Evolutionary conservation across 2,888 invertebrate genomes (phyloP), one percentile per base, ranked within the genome.

Genomic region (Poecilus cupreus): DNA sequence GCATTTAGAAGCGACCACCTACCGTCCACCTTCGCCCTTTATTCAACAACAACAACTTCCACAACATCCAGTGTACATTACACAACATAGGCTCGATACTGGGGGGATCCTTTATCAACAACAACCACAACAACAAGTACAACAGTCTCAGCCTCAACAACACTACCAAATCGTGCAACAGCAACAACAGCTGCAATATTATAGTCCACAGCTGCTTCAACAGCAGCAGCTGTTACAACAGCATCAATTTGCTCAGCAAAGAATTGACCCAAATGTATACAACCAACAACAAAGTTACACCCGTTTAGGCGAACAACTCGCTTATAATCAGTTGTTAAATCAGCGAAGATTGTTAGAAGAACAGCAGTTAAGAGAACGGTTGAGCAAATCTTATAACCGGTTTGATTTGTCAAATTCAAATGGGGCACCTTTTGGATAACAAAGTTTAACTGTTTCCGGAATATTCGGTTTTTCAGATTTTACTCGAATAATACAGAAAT

Each of bases 1-100:
- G 10, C 85, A 87, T 84, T 86, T 89, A 84, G 88, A 88, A 85
- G 87, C 90, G 37, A 90, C 90, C 76, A 90, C 90, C 49, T 90
- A 87, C 85, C 87, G 89, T 70, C 90, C 90, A 77, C 77, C 85
- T 84, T 26, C 83, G 83, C 70, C 85, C 84, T 74, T 85, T 85
- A 83, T 83, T 83, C 80, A 80, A 11, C 64, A 68, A 32, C 64
- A 32, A 32, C 39, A 68, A 80, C 82, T 26, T 37, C 86, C 85
- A 49, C 87, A 87, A 77, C 86, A 86, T 80, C 51, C 84, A 83
- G 16, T 82, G 39, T 84, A 83, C 46, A 82, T 82, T 8, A 74
- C 81, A 26, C 83, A 84, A 22, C 84, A 84, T 37, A 76, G 75
- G 68, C 39, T 85, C 84, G 32, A 80, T 13, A 32, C 32, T 32